Evolutionary conservation across 2,888 invertebrate genomes (phyloP).

Genomic region (Leptopilina myrica): DNA sequence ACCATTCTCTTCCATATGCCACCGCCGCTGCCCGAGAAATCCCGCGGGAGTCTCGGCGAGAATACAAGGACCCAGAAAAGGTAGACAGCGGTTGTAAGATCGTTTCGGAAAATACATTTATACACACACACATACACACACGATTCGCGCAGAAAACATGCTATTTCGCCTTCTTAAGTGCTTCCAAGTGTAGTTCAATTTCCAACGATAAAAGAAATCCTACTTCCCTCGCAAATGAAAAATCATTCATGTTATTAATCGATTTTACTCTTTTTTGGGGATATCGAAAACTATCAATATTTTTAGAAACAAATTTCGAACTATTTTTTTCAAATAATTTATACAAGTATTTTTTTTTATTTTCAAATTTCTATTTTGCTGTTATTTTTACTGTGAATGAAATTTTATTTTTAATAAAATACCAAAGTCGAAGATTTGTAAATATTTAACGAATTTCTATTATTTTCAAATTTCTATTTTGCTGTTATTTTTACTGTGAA

Average conservation of each 20-base stretch:
- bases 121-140: not conserved
- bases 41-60: slow-evolving; percentile 34
- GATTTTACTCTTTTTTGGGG: not conserved
- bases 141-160: slow-evolving; percentile 17
- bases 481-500: no score
- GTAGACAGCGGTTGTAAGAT: slow-evolving; percentile 30
- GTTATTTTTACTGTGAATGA: no score
- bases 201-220: slow-evolving; percentile 15
- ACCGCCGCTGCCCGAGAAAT: slow-evolving; percentile 22
- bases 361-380: no score
- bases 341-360: no score
- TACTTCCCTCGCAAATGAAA: slow-evolving; percentile 1
- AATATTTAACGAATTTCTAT: no score
- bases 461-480: no score
- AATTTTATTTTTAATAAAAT: no score
- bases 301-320: no score
- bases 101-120: not conserved
- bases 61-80: slow-evolving; percentile 24
- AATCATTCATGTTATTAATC: slow-evolving; percentile 9
- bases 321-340: no score
- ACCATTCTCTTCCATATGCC: slow-evolving; percentile 53
- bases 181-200: slow-evolving; percentile 26
- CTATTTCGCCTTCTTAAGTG: slow-evolving; percentile 27
- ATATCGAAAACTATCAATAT: no score
- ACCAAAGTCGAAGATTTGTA: no score